Evolutionary conservation across 2,113 vertebrate genomes (phyloP).

Genomic region (Onychorhynchus coronatus): DNA sequence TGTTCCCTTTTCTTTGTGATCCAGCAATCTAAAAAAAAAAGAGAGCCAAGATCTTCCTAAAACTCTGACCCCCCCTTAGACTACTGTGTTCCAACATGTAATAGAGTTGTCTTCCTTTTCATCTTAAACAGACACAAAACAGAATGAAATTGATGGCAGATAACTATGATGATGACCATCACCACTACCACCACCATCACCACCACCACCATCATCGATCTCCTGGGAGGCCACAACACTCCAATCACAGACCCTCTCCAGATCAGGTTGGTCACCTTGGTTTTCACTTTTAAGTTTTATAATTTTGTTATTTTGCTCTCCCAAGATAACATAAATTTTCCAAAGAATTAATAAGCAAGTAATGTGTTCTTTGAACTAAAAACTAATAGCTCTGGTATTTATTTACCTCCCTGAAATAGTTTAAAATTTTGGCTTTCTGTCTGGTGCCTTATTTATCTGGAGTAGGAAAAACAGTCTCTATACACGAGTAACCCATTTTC

Average conservation of each 20-base stretch:
- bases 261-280: conserved; percentile 84
- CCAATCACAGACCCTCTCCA: conserved; percentile 88
- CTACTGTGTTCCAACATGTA: neutral
- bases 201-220: conserved; percentile 83
- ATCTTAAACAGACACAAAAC: conserved; percentile 88
- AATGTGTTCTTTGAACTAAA: conserved; percentile 57
- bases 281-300: neutral
- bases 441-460: neutral
- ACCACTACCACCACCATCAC: conserved; percentile 85
- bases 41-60: neutral
- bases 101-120: conserved; percentile 31
- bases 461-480: neutral
- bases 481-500: neutral
- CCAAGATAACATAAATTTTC: conserved; percentile 63
- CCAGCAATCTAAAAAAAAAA: neutral
- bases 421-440: conserved; percentile 63
- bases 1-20: neutral
- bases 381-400: conserved; percentile 65
- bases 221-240: conserved; percentile 84
- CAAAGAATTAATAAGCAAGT: conserved; percentile 55
- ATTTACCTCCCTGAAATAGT: conserved; percentile 57
- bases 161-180: conserved; percentile 95
- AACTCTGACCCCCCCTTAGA: neutral
- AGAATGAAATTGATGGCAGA: conserved; percentile 97
- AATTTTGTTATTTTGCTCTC: conserved; percentile 26